Conservation (phyloP, 2,888 invertebrate genomes). For the Hypomecis atomaria region DNA sequence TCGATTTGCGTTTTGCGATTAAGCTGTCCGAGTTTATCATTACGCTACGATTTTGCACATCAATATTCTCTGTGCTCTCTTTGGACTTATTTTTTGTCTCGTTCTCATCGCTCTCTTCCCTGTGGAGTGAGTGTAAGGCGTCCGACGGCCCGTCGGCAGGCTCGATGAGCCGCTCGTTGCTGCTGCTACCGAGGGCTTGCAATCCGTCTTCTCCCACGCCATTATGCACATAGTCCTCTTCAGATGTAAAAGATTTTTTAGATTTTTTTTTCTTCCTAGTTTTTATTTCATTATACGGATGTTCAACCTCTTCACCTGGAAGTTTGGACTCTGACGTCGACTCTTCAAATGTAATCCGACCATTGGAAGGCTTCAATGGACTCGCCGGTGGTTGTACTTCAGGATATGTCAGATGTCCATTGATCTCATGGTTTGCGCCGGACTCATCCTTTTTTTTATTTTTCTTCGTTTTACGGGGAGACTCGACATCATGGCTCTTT, state of each 20-base stretch:
- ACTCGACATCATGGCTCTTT: constrained; percentile 38
- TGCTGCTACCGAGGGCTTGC: constrained; percentile 43
- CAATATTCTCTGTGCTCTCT: background rate
- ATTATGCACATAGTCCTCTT: constrained; percentile 30
- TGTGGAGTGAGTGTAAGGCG: background rate
- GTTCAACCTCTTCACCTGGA: constrained; percentile 31
- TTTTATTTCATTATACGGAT: constrained; percentile 28
- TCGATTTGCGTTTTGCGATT: constrained; percentile 30
- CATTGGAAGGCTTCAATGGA: background rate
- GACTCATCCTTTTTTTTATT: constrained; percentile 47
- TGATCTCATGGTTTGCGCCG: constrained; percentile 36
- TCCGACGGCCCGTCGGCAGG: background rate
- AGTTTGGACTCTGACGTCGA: constrained; percentile 5
- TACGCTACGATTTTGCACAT: background rate
- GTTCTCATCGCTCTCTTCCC: background rate
- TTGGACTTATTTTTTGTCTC: background rate
- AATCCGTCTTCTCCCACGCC: constrained; percentile 40
- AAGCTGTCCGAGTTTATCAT: background rate
- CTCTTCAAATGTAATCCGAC: constrained; percentile 11
- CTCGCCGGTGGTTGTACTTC: constrained; percentile 1
- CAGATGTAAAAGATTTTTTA: constrained; percentile 35
- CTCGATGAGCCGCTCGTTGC: background rate
- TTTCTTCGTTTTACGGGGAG: constrained; percentile 36
- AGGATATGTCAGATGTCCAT: constrained; percentile 25
- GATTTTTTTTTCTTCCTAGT: constrained; percentile 48